These are phyloP conservation scores for Anser cygnoides DNA, from an alignment of 2,113 vertebrate species.

Conservation along the genomic window DNA sequence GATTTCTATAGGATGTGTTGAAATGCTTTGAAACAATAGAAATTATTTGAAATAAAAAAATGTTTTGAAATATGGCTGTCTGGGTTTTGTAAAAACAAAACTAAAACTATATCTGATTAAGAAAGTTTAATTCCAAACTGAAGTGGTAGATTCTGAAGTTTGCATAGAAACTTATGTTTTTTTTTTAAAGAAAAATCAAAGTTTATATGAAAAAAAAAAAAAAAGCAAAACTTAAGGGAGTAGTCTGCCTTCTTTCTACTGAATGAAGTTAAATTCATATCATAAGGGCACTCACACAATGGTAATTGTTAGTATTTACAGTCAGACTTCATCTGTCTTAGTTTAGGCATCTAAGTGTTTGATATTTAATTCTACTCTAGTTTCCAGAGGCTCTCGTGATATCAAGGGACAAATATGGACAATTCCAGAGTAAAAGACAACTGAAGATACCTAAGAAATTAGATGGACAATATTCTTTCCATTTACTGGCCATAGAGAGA, in stretches of 20 bases:
- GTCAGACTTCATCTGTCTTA: not conserved
- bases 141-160: not conserved
- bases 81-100: not conserved
- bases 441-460: not conserved
- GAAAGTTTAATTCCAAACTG: not conserved
- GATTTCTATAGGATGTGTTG: not conserved
- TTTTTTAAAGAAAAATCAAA: not conserved
- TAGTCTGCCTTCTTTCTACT: not conserved
- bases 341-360: not conserved
- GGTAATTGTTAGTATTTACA: not conserved
- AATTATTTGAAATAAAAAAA: not conserved
- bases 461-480: not conserved
- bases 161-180: not conserved
- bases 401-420: not conserved
- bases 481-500: not conserved
- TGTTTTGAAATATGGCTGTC: not conserved
- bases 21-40: not conserved
- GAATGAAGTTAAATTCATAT: not conserved
- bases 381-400: not conserved
- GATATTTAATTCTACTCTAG: not conserved
- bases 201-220: not conserved
- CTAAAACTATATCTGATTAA: not conserved
- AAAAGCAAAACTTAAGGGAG: not conserved
- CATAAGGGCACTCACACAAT: accelerated
- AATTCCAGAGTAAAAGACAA: not conserved